Evolutionary conservation across 2,888 invertebrate species (phyloP).

Genomic region (Priocnemis perturbator): DNA sequence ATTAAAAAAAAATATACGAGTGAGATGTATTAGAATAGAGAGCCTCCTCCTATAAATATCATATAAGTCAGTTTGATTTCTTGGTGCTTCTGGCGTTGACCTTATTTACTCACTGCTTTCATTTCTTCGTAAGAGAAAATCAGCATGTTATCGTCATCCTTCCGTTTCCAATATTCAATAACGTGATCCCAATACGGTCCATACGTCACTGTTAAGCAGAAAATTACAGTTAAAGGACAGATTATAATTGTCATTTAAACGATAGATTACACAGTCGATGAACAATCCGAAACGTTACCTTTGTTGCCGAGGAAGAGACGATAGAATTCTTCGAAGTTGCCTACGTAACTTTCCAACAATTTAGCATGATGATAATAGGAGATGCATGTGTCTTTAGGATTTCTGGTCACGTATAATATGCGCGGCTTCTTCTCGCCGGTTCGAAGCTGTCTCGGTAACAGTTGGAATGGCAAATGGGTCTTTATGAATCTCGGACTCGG

Average conservation of each 20-base stretch:
- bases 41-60: too few species aligned
- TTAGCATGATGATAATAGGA: slow-evolving; percentile 91
- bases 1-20: too few species aligned
- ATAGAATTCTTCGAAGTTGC: slow-evolving; percentile 85
- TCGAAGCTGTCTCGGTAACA: slow-evolving; percentile 79
- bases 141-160: slow-evolving; percentile 76
- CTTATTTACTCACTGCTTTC: slow-evolving; percentile 72
- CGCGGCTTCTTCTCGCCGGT: slow-evolving; percentile 80
- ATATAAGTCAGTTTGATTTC: too few species aligned
- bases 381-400: slow-evolving; percentile 93
- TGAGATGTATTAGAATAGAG: too few species aligned
- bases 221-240: too few species aligned
- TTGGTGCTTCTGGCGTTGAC: too few species aligned
- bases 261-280: too few species aligned
- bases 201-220: not conserved
- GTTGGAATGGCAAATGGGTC: slow-evolving; percentile 82
- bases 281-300: slow-evolving; percentile 71
- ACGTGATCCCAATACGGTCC: too few species aligned
- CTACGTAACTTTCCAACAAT: slow-evolving; percentile 80
- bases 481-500: too few species aligned
- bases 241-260: too few species aligned
- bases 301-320: slow-evolving; percentile 84
- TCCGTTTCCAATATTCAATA: too few species aligned
- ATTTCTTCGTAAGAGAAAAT: slow-evolving; percentile 80
- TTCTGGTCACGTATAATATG: slow-evolving; percentile 91